These are phyloP conservation scores for Agrotis ipsilon DNA, from an alignment of 2,888 invertebrate species.

Conservation along the genomic window DNA sequence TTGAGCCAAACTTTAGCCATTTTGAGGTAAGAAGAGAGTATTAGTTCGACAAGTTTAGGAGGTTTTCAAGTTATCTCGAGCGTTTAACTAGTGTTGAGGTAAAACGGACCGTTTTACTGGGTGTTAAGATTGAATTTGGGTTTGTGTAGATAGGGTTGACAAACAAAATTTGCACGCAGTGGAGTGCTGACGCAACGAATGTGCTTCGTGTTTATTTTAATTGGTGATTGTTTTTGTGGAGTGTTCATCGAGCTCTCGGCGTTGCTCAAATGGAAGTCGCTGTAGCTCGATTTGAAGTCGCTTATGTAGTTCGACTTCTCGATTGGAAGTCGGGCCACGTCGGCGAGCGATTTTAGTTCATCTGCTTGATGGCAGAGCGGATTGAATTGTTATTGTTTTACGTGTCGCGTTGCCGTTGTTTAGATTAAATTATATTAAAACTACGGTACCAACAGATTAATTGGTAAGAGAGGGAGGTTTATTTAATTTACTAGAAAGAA, in stretches of 20 bases:
- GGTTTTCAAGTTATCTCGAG: conserved; percentile 82
- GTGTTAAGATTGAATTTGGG: conserved; percentile 62
- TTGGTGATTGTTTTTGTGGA: conserved; percentile 68
- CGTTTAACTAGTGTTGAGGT: conserved; percentile 64
- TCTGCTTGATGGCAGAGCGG: conserved; percentile 47
- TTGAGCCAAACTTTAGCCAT: conserved; percentile 81
- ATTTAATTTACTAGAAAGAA: no score
- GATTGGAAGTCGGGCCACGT: conserved; percentile 47
- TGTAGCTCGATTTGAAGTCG: conserved; percentile 48
- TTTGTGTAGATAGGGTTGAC: conserved; percentile 51
- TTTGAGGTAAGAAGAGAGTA: conserved; percentile 87
- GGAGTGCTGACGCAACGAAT: conserved; percentile 72
- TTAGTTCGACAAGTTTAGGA: conserved; percentile 88
- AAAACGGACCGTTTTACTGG: conserved; percentile 61
- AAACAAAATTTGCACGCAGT: conserved; percentile 74
- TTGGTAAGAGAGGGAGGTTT: no score
- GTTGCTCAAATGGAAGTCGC: conserved; percentile 46
- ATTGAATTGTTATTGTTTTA: conserved; percentile 52
- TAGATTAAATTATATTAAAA: conserved; percentile 35
- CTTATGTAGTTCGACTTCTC: conserved; percentile 42
- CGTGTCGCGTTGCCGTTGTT: conserved; percentile 32
- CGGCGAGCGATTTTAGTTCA: conserved; percentile 43
- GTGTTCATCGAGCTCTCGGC: conserved; percentile 57
- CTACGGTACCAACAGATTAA: conserved; percentile 3
- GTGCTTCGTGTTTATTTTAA: conserved; percentile 74